Base-by-base conservation (phyloP, 92 coral and sea anemone genomes). In the Nematostella vectensis region DNA sequence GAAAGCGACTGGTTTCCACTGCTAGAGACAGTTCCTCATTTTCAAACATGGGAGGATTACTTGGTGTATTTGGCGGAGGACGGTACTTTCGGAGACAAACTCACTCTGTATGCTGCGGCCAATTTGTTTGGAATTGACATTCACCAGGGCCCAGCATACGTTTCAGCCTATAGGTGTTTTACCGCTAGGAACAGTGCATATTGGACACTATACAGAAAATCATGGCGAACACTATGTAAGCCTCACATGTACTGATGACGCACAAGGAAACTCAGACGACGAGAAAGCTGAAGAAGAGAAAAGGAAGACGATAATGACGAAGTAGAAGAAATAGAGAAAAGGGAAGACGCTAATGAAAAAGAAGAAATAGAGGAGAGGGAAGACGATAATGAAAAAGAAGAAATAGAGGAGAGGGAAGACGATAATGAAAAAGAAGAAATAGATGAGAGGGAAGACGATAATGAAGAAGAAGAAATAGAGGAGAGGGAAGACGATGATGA, bases 181-280 rank as follows among this genome's bases (percentile, higher is more conserved):
- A 4, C 51, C 56, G 1, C 3, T 42, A 40, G 57, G 52, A 25
- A 62, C 45, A 9, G 29, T 61, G 1, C 54, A 55, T 16, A 31
- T 72, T 19, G 72, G 72, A 3, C 79, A 72, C 40, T 72, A 61
- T 63, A 55, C 79, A 0, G 72, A 56, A 28, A 57, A 57, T 30
- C 65, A 58, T 11, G 74, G 81, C 1, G 75, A 74, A 33, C 74
- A 74, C 21, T 58, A 63, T 27, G 67, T 65, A 25, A 31, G 80
- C 27, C 66, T 73, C 27, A 20, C 23, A 45, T 33, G 40, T 33
- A 33, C 40, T 33, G 40, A 33, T 15, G 40, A 6, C 40, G 40
- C 40, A 33, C 40, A 33, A 15, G 40, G 40, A 15, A 33, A 33
- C 15, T 33, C 40, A 33, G 40, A 33, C 40, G 40, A 6, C 40